Evolutionary conservation across 2,113 vertebrate species (phyloP).

Genomic region (Taxidea taxus): DNA sequence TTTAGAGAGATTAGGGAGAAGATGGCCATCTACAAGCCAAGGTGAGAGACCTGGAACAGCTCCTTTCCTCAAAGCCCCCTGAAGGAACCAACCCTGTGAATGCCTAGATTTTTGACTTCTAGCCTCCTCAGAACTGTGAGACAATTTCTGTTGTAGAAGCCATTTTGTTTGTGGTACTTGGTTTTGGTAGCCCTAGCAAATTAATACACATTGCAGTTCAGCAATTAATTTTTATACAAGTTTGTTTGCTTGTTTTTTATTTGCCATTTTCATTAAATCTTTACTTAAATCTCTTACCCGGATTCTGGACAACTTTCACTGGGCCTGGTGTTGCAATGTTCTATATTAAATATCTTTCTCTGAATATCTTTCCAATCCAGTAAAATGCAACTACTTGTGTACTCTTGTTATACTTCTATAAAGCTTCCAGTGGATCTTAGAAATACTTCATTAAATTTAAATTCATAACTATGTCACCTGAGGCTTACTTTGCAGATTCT

Average conservation of each 20-base stretch:
- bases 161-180: background rate
- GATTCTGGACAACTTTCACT: background rate
- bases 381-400: background rate
- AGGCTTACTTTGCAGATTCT: background rate
- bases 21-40: background rate
- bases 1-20: background rate
- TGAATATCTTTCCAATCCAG: background rate
- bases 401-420: background rate
- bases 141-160: background rate
- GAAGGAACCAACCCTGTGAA: background rate
- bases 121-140: background rate
- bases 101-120: background rate
- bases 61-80: background rate
- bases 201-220: background rate
- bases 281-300: background rate
- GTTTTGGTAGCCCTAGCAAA: background rate
- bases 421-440: background rate
- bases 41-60: background rate
- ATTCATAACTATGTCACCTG: background rate
- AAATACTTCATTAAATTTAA: conserved; percentile 12
- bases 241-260: background rate
- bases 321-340: background rate
- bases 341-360: background rate
- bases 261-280: background rate
- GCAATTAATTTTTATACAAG: background rate